Evolutionary conservation across 1,140 invertebrate genomes (phyloP).

Genomic region (Orchesella cincta): DNA sequence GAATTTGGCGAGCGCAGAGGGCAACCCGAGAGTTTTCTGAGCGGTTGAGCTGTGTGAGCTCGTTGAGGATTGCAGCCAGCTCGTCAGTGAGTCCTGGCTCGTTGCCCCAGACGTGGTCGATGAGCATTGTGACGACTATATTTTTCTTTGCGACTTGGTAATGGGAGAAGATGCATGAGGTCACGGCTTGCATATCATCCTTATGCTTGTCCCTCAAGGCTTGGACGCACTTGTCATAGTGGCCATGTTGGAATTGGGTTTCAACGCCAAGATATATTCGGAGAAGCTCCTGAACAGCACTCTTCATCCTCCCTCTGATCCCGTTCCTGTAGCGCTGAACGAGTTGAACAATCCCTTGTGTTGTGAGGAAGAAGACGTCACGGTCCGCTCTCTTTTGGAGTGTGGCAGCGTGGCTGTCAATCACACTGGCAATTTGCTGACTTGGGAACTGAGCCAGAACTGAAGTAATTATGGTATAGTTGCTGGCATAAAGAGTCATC

Average conservation of each 20-base stretch:
- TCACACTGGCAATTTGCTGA: slow-evolving; percentile 94
- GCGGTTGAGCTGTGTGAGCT: slow-evolving; percentile 89
- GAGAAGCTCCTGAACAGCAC: slow-evolving; percentile 91
- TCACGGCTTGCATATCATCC: slow-evolving; percentile 87
- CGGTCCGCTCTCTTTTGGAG: slow-evolving; percentile 88
- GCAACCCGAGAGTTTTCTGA: slow-evolving; percentile 95
- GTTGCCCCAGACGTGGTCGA: slow-evolving; percentile 80
- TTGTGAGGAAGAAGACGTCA: slow-evolving; percentile 94
- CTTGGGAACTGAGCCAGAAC: slow-evolving; percentile 98
- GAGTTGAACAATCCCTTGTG: slow-evolving; percentile 89
- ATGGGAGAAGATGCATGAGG: slow-evolving; percentile 94
- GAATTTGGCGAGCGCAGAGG: slow-evolving; percentile 81
- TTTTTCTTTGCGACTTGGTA: slow-evolving; percentile 88
- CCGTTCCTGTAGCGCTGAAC: slow-evolving; percentile 94
- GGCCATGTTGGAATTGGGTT: slow-evolving; percentile 93
- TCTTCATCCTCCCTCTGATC: slow-evolving; percentile 94
- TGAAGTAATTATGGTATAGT: slow-evolving; percentile 97
- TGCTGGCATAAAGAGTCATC: slow-evolving; percentile 91
- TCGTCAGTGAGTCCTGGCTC: slow-evolving; percentile 96
- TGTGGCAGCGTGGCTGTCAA: slow-evolving; percentile 89
- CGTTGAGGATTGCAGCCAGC: slow-evolving; percentile 83
- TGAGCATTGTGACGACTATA: slow-evolving; percentile 79
- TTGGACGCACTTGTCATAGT: slow-evolving; percentile 97
- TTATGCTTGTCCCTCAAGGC: slow-evolving; percentile 85
- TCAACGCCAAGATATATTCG: slow-evolving; percentile 94